Conservation (phyloP, 2,113 vertebrate genomes). For the Psophia crepitans region DNA sequence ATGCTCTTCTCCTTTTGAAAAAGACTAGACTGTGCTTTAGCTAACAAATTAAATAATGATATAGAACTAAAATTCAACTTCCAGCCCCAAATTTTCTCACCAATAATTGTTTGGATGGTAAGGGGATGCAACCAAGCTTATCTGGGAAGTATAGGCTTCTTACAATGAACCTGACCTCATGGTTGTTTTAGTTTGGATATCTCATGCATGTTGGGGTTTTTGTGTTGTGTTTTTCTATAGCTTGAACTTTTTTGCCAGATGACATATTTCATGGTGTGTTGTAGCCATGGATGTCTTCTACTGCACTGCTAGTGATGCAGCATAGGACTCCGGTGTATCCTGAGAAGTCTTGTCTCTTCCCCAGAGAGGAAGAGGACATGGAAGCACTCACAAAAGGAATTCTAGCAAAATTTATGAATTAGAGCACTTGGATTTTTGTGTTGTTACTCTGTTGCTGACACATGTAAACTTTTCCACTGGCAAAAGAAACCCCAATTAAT, state of each 20-base stretch:
- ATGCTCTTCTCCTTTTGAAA: neutral
- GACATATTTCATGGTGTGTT: neutral
- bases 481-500: neutral
- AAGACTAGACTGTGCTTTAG: neutral
- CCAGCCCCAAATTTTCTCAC: neutral
- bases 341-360: neutral
- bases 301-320: neutral
- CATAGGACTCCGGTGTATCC: neutral
- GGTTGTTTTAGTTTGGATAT: neutral
- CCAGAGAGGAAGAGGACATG: neutral
- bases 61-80: neutral
- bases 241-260: neutral
- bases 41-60: neutral
- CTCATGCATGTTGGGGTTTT: neutral
- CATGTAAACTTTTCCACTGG: neutral
- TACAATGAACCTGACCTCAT: neutral
- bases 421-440: neutral
- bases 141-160: neutral
- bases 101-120: neutral
- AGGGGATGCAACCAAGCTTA: neutral
- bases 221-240: neutral
- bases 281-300: neutral
- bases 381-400: neutral
- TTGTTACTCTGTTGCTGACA: neutral
- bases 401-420: neutral